Evolutionary conservation across 2,888 invertebrate species (phyloP).

Genomic region (Cheilosia urbana): DNA sequence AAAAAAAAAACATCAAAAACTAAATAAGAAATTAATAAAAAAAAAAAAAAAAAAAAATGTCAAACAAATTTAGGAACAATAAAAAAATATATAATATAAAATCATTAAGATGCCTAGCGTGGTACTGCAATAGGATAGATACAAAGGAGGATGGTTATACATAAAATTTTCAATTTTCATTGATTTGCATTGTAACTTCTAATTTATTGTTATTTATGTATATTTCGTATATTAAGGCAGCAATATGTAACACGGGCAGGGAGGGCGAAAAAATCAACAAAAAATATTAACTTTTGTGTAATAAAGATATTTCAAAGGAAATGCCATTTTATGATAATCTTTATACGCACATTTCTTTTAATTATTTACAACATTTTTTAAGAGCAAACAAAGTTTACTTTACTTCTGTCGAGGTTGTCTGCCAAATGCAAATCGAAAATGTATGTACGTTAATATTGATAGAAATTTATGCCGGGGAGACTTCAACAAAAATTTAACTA

Average conservation of each 20-base stretch:
- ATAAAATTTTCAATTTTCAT: conserved; percentile 24
- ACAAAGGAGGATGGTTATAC: conserved; percentile 48
- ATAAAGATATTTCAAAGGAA: neutral
- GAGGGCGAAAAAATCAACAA: conserved; percentile 58
- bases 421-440: conserved; percentile 61
- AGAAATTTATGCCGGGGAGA: conserved; percentile 23
- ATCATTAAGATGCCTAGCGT: conserved; percentile 55
- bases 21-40: conserved; percentile 23
- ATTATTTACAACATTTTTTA: conserved; percentile 30
- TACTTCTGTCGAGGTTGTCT: neutral
- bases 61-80: conserved; percentile 29
- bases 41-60: conserved; percentile 13
- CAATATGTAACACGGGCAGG: conserved; percentile 28
- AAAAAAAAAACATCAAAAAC: conserved; percentile 37
- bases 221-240: conserved; percentile 17
- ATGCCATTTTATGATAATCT: conserved; percentile 9
- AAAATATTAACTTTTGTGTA: conserved; percentile 24
- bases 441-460: conserved; percentile 15
- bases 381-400: conserved; percentile 1
- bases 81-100: conserved; percentile 36
- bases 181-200: conserved; percentile 55
- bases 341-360: conserved; percentile 28
- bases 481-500: conserved; percentile 20
- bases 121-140: conserved; percentile 72
- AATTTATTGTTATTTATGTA: conserved; percentile 14